Conservation (phyloP, 2,113 vertebrate genomes). For the Anguilla japonica region DNA sequence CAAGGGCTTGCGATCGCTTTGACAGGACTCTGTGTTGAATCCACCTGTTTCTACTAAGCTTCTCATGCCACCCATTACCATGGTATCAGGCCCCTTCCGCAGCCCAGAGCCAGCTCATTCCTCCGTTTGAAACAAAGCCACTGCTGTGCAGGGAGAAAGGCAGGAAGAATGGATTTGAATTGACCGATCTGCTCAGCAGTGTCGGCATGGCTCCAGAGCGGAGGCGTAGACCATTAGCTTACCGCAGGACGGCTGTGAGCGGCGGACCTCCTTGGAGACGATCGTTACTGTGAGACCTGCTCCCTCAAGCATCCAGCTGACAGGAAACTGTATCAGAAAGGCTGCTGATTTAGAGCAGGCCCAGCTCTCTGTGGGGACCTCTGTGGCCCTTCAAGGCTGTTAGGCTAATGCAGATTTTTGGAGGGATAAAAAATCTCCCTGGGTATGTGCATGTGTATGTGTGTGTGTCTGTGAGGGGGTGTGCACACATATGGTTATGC, state of each 20-base stretch:
- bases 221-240: background rate
- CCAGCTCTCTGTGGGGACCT: background rate
- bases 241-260: background rate
- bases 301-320: background rate
- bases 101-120: no score
- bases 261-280: background rate
- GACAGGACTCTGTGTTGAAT: no score
- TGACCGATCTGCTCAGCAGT: background rate
- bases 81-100: no score
- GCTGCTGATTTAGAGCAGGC: background rate
- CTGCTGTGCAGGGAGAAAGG: no score
- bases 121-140: background rate
- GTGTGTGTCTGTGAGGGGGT: background rate
- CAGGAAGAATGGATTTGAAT: background rate
- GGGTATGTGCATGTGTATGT: background rate
- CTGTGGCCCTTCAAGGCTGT: background rate
- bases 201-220: no score
- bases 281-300: background rate
- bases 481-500: background rate
- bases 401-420: background rate
- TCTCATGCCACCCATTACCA: background rate
- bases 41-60: background rate
- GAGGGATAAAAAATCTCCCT: background rate
- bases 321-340: background rate
- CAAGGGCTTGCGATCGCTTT: background rate